Evolutionary conservation across 2,113 vertebrate species (phyloP).

Genomic region (Scomber scombrus): DNA sequence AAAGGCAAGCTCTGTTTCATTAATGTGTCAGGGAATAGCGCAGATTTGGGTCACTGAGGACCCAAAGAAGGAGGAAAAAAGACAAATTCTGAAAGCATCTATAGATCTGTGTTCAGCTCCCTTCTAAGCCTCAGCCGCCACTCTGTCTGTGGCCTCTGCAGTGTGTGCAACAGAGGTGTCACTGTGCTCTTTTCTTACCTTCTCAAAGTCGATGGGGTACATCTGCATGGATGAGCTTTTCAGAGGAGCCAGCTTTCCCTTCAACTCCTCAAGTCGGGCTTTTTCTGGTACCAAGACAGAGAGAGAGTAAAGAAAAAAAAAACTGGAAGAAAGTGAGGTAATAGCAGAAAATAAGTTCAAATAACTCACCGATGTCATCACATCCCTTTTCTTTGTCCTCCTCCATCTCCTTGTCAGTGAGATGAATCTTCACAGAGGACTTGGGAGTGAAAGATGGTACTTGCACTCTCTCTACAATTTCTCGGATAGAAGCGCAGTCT

Average conservation of each 20-base stretch:
- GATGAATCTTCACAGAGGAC: constrained; percentile 74
- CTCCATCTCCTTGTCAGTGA: constrained; percentile 78
- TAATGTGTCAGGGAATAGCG: constrained; percentile 15
- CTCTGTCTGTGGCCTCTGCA: constrained; percentile 67
- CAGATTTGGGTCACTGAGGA: constrained; percentile 69
- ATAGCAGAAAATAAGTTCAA: not conserved
- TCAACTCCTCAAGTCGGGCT: constrained; percentile 71
- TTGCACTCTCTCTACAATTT: constrained; percentile 63
- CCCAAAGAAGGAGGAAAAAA: constrained; percentile 37
- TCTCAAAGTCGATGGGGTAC: constrained; percentile 89
- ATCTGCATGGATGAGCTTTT: constrained; percentile 70
- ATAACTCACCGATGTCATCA: constrained; percentile 70
- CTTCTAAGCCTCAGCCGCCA: constrained; percentile 70
- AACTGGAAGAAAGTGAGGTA: not conserved
- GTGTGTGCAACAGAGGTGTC: constrained; percentile 35
- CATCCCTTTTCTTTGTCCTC: constrained; percentile 43
- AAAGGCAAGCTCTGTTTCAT: constrained; percentile 60
- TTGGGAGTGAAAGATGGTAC: constrained; percentile 73
- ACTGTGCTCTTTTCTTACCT: constrained; percentile 82
- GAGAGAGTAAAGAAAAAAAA: not conserved
- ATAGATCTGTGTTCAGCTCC: constrained; percentile 59
- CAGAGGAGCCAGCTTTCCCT: constrained; percentile 68
- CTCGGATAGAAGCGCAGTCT: constrained; percentile 46
- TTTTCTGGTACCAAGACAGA: constrained; percentile 73
- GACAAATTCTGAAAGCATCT: constrained; percentile 40